phyloP scores from a whole-genome alignment of 1,140 invertebrate genomes.

The Philotrypesis tridentata region DNA sequence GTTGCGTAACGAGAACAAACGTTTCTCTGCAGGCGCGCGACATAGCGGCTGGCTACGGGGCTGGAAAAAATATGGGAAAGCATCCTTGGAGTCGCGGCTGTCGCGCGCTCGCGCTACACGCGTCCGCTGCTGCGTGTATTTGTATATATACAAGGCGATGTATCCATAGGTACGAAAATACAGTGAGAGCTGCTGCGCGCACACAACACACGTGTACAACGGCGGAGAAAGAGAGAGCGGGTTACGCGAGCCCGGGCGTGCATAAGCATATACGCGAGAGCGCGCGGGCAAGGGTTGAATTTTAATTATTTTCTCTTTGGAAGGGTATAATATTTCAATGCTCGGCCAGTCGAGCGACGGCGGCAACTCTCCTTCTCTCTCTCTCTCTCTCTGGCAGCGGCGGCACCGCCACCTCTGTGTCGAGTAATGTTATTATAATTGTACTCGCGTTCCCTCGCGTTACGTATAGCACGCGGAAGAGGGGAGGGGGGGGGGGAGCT shows the following conservation, averaged over 20 bases:
- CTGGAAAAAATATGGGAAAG: slow-evolving; percentile 69
- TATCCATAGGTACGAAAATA: slow-evolving; percentile 39
- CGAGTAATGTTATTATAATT: slow-evolving; percentile 74
- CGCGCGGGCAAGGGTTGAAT: slow-evolving; percentile 71
- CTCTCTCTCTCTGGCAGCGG: too few relatives aligned
- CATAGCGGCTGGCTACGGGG: slow-evolving; percentile 68
- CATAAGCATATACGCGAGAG: background rate
- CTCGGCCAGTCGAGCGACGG: slow-evolving; percentile 64
- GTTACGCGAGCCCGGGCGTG: background rate
- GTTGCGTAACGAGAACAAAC: slow-evolving; percentile 61
- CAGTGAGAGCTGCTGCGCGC: slow-evolving; percentile 48
- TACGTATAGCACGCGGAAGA: too few relatives aligned
- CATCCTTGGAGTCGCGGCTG: slow-evolving; percentile 45
- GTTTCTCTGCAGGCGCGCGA: too few relatives aligned
- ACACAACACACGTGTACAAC: slow-evolving; percentile 25
- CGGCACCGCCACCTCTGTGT: slow-evolving; percentile 65
- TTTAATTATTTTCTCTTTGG: slow-evolving; percentile 75
- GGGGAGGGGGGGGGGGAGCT: too few relatives aligned
- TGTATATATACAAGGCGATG: background rate
- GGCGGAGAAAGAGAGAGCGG: background rate
- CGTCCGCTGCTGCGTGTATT: background rate
- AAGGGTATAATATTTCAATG: slow-evolving; percentile 74
- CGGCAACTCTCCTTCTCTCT: slow-evolving; percentile 58
- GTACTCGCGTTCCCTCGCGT: slow-evolving; percentile 60
- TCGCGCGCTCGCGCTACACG: slow-evolving; percentile 9